Conservation (phyloP, 2,797 vertebrate species). For the Rhinichthys osculus region DNA sequence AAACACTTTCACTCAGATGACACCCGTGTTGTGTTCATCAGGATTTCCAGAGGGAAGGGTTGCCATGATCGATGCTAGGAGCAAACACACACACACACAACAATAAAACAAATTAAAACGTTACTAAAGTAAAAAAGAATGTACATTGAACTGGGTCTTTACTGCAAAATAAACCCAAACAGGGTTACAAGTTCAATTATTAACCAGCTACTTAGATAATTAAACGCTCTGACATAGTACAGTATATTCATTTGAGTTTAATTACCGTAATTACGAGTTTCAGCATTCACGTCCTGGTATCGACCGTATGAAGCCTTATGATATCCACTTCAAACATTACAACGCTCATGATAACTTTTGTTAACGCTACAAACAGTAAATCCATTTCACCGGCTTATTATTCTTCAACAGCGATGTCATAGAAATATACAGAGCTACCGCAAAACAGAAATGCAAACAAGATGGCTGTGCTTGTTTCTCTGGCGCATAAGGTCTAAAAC, state of each 20-base stretch:
- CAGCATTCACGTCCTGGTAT: background rate
- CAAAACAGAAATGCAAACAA: too few species aligned
- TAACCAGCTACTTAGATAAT: background rate
- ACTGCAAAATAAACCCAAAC: background rate
- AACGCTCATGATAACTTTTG: too few species aligned
- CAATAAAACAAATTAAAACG: background rate
- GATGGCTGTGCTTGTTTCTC: too few species aligned
- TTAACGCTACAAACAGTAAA: background rate
- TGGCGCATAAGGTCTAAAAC: too few species aligned
- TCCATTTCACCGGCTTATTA: too few species aligned
- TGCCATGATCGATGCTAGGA: constrained; percentile 20
- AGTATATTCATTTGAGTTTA: background rate
- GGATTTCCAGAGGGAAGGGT: constrained; percentile 17
- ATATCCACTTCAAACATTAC: background rate
- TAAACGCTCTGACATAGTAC: too few species aligned
- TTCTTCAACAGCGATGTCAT: too few species aligned
- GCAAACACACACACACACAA: background rate
- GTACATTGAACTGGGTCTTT: background rate
- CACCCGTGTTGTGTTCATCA: constrained; percentile 26
- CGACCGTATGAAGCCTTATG: background rate
- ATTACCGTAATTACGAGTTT: too few species aligned
- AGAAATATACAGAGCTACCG: too few species aligned
- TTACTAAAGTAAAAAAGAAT: background rate
- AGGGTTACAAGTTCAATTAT: background rate
- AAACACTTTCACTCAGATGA: constrained; percentile 54